Evolutionary conservation across 2,888 invertebrate species (phyloP), one percentile per base, ranked within the genome.

Genomic region (Dolomedes plantarius): DNA sequence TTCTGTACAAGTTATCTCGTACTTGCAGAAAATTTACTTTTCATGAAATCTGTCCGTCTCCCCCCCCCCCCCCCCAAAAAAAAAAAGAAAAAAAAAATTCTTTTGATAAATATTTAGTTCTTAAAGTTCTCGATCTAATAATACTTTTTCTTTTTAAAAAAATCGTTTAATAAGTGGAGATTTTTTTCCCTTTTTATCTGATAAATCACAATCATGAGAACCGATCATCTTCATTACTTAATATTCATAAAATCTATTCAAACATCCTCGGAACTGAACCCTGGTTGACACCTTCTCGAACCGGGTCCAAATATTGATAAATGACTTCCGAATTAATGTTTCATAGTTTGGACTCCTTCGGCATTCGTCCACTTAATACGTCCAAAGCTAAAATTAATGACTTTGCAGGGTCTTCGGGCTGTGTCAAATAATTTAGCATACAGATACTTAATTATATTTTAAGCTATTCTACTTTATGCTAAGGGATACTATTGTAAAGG

Each of bases 351-450:
- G 56, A 80, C 50, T 67, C 65, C 72, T 32, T 28, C 50, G 69
- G 50, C 46, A 75, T 82, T 82, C 69, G 75, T 82, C 46, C 41
- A 75, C 75, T 75, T 82, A 68, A 82, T 82, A 69, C 69, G 75
- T 64, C 69, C 64, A 82, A 82, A 82, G 75, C 82, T 75, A 41
- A 82, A 82, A 82, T 82, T 82, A 82, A 82, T 82, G 82, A 75
- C 69, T 75, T 36, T 41, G 23, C 75, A 36, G 19, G 82, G 75
- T 82, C 69, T 71, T 82, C 50, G 82, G 82, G 82, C 75, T 62
- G 75, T 69, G 75, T 82, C 82, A 82, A 82, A 82, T 64, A 82
- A 82, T 82, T 82, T 82, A 75, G 71, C 69, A 82, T 74, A 75
- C 82, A 41, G 62, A 82, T 23, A 56, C 75, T 82, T 82, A 75